Percentiles rank a stretch among this genome's conserved stretches.
Conservation (phyloP, 2,888 invertebrate species). For the Acanthococcus lagerstroemiae region DNA sequence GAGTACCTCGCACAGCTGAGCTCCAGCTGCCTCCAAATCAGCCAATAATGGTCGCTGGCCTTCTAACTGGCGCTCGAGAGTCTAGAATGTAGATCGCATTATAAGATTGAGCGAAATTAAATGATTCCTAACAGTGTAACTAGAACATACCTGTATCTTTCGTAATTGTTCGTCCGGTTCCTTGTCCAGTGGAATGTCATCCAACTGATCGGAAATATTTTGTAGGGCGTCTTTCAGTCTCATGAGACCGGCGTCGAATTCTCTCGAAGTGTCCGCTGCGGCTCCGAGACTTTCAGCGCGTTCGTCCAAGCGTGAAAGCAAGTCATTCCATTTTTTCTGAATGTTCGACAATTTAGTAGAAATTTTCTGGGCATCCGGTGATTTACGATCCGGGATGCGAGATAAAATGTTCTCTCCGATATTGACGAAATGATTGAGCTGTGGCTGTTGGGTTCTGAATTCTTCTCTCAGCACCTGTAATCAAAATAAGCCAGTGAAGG, state of each 20-base stretch:
- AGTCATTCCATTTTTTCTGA: constrained; percentile 49
- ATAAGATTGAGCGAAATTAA: no score
- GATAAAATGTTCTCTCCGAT: constrained; percentile 64
- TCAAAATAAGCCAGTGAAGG: neutral
- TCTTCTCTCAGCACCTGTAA: constrained; percentile 92
- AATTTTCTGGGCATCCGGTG: constrained; percentile 55
- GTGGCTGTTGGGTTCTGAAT: constrained; percentile 84
- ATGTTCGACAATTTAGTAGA: constrained; percentile 62
- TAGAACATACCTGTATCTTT: constrained; percentile 77
- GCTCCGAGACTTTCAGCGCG: constrained; percentile 82
- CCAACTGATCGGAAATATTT: constrained; percentile 75
- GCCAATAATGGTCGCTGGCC: constrained; percentile 78
- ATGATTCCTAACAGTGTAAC: no score
- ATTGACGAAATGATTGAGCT: constrained; percentile 72
- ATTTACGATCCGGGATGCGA: constrained; percentile 46
- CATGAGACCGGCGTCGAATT: constrained; percentile 80
- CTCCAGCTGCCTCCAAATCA: constrained; percentile 83
- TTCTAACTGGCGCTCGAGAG: constrained; percentile 71
- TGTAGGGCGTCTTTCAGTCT: constrained; percentile 77
- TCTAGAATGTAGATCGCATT: no score
- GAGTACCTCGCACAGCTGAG: constrained; percentile 71
- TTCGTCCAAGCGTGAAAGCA: constrained; percentile 63
- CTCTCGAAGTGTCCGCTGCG: constrained; percentile 82
- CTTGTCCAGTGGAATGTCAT: constrained; percentile 65
- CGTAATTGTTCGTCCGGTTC: constrained; percentile 79